These are phyloP conservation scores for Axea sp. DNA, from an alignment of 2,888 invertebrate species.

Conservation along the genomic window DNA sequence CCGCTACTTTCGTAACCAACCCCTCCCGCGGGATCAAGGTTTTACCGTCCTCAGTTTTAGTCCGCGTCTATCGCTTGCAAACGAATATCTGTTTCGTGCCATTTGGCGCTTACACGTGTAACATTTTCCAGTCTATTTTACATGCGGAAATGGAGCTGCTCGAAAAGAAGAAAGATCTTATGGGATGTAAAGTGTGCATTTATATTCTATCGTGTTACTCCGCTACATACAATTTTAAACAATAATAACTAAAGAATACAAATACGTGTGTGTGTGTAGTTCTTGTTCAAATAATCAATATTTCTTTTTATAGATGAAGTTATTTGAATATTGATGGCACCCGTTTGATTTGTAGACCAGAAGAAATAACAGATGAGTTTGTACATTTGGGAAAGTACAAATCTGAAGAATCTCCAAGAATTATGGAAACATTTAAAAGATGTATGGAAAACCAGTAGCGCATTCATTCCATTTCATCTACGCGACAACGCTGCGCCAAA, in stretches of 20 bases:
- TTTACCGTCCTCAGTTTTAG: too few relatives aligned
- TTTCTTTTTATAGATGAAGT: slow-evolving; percentile 1
- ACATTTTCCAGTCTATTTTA: slow-evolving; percentile 12
- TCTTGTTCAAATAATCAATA: slow-evolving; percentile 5
- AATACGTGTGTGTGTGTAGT: too few relatives aligned
- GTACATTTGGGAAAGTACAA: slow-evolving; percentile 11
- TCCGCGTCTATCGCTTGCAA: slow-evolving; percentile 6
- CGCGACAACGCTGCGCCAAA: slow-evolving; percentile 1
- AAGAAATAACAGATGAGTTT: slow-evolving; percentile 6
- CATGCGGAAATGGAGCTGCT: slow-evolving; percentile 2
- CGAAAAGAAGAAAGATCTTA: background rate
- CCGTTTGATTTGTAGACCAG: slow-evolving; percentile 12
- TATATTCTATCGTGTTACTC: background rate
- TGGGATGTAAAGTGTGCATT: slow-evolving; percentile 1
- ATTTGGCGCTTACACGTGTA: slow-evolving; percentile 7
- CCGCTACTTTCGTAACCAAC: slow-evolving; percentile 15
- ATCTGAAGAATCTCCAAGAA: slow-evolving; percentile 12
- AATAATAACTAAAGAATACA: too few relatives aligned
- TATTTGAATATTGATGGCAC: slow-evolving; percentile 10
- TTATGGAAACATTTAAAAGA: slow-evolving; percentile 17
- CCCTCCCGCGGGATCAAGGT: slow-evolving; percentile 22
- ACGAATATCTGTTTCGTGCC: slow-evolving; percentile 14
- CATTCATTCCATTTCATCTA: slow-evolving; percentile 1
- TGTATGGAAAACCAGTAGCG: background rate
- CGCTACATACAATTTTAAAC: background rate